Evolutionary conservation across 2,888 invertebrate species (phyloP), one percentile per base, ranked within the genome.

Genomic region (Acleris literana): DNA sequence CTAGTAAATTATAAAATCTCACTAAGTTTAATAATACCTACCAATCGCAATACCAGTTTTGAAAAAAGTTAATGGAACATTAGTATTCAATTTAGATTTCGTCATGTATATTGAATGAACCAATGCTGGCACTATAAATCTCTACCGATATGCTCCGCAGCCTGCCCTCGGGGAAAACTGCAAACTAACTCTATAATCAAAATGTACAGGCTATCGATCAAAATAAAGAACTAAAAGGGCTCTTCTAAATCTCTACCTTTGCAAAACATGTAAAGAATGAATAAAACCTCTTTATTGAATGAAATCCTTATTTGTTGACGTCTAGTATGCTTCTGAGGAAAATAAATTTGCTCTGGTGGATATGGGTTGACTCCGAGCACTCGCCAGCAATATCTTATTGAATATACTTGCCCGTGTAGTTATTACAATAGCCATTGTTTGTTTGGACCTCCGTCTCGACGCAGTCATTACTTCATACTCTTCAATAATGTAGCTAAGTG

Each of bases 251-350:
- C 58, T 58, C 56, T 49, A 46, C 74, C 79, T 76, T 77, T 78
- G 72, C 75, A 75, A 70, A 76, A 76, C 74, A 77, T 76, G 78
- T 80, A 81, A 77, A 82, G 80, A 81, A 84, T 77, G 79, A 82
- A 85, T 85, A 84, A 80, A 83, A 78, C 77, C 76, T 78, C 76
- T 83, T 81, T 83, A 86, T 87, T 87, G 88, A 88, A 89, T 66
- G 88, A 88, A 90, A 88, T 84, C 84, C 84, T 88, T 90, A 88
- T 90, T 90, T 90, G 88, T 90, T 90, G 90, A 89, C 88, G 86
- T 90, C 89, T 89, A 85, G 86, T 86, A 77, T 79, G 82, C 85
- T 88, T 80, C 81, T 81, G 86, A 85, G 87, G 76, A 84, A 88
- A 88, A 91, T 90, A 90, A 89, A 91, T 90, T 87, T 87, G 82